Percentiles rank a stretch among this genome's conserved stretches.
These are phyloP conservation scores for Leptinotarsa texana DNA, from an alignment of 1,140 invertebrate genomes.

Conservation along the genomic window DNA sequence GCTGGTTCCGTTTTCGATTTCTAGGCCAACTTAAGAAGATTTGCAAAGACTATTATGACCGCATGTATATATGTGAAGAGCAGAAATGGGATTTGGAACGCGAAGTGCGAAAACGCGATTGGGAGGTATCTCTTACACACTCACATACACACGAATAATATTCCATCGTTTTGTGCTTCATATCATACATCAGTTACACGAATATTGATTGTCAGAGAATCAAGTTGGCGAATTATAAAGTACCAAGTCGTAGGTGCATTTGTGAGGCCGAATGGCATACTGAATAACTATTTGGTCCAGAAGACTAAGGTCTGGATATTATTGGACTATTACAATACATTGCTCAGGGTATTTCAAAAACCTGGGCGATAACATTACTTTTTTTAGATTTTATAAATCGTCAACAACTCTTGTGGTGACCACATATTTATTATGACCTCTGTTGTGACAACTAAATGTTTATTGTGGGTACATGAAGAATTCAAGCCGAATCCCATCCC, in stretches of 20 bases:
- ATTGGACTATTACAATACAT: no score
- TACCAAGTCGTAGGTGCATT: background rate
- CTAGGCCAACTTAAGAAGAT: conserved; percentile 84
- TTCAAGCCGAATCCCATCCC: conserved; percentile 47
- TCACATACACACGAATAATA: conserved; percentile 22
- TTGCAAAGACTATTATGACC: conserved; percentile 93
- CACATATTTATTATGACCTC: conserved; percentile 7
- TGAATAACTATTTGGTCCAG: background rate
- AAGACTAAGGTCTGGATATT: no score
- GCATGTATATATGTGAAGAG: conserved; percentile 94
- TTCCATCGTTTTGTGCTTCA: conserved; percentile 38
- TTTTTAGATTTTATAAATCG: conserved; percentile 16
- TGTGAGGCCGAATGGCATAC: background rate
- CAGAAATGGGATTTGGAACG: conserved; percentile 99
- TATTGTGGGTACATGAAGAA: conserved; percentile 48
- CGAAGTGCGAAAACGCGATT: conserved; percentile 97
- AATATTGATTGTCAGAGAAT: background rate
- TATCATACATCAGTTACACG: conserved; percentile 33
- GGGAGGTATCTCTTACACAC: conserved; percentile 79
- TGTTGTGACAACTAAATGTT: conserved; percentile 37
- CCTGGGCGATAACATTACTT: no score
- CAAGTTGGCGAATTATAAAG: conserved; percentile 17
- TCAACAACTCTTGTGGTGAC: conserved; percentile 38
- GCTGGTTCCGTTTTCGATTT: conserved; percentile 57
- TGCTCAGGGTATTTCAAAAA: no score